Evolutionary conservation across 2,113 vertebrate species (phyloP), one percentile per base, ranked within the genome.

Genomic region (Xiphophorus hellerii): DNA sequence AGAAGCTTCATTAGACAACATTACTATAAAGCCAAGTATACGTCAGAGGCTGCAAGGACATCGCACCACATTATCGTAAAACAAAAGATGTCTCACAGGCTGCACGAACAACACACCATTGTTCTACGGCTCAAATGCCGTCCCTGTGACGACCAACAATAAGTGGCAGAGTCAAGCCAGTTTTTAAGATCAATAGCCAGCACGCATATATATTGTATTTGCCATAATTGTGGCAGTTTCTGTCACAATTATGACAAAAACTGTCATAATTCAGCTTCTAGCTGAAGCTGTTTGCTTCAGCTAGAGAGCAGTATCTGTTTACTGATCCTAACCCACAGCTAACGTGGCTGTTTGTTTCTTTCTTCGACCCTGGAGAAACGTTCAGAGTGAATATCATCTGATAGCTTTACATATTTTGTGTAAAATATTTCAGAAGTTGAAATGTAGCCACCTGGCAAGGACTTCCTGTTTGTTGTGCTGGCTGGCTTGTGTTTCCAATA

Each of bases 51-150:
- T 17, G 70, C 25, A 29, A 42, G 65, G 80, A 77, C 58, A 82
- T 79, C 70, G 48, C 22, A n/a, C 25, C 28, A 51, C 66, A 70
- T 80, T 60, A 58, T 51, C 73, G 65, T 68, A n/a, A 66, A 75
- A 87, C 65, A 87, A 81, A 81, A 67, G 69, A 69, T 28, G 69
- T 27, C 22, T 58, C n/a, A 62, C 3, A 74, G 17, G 58, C 76
- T 73, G 72, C 15, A 60, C 66, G 37, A 66, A 70, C 54, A 85
- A 66, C 48, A 29, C 20, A 0, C 1, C 1, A 63, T 74, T 80
- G 66, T 84, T 83, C 28, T 44, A 35, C 71, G 70, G 44, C 64
- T 20, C 12, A 42, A 65, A 58, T 17, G 29, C 2, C 25, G 33
- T 71, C 60, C 73, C 73, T 74, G 22, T 31, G 15, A 31, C 44